phyloP scores from a whole-genome alignment of 2,113 vertebrate genomes.

The Casuarius casuarius region DNA sequence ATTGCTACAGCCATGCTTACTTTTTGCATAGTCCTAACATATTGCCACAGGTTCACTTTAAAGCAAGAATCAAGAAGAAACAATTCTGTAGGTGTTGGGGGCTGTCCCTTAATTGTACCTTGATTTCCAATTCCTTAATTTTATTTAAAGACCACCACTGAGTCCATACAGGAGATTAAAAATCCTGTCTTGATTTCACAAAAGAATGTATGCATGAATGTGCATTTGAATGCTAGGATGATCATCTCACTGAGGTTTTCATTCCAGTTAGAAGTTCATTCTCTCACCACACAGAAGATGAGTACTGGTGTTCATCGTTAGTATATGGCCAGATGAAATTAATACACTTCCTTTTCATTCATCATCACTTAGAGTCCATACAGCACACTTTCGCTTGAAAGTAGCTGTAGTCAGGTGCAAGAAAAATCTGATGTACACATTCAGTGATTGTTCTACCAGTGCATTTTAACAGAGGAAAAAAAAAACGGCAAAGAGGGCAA shows the following conservation, averaged over 20 bases:
- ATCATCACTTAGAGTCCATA: neutral
- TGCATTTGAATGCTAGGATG: neutral
- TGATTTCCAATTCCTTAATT: neutral
- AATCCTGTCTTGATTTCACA: neutral
- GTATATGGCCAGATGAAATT: neutral
- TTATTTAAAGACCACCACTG: neutral
- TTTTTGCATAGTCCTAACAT: neutral
- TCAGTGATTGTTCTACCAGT: neutral
- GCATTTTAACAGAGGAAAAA: neutral
- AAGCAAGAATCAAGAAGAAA: neutral
- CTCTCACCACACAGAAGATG: neutral
- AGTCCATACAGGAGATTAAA: neutral
- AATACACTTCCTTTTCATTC: neutral
- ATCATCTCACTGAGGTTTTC: neutral
- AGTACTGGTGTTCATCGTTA: neutral
- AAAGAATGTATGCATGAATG: neutral
- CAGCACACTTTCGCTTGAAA: neutral
- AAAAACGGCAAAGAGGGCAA: neutral
- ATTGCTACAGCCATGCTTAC: neutral
- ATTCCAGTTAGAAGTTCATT: neutral
- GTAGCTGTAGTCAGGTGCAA: neutral
- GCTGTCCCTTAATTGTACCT: neutral
- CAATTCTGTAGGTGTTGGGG: neutral
- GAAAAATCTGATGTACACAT: conserved; percentile 20
- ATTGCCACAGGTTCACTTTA: neutral